Evolutionary conservation across 2,888 invertebrate species (phyloP).

Genomic region (Vannuccia rotundouncinata): DNA sequence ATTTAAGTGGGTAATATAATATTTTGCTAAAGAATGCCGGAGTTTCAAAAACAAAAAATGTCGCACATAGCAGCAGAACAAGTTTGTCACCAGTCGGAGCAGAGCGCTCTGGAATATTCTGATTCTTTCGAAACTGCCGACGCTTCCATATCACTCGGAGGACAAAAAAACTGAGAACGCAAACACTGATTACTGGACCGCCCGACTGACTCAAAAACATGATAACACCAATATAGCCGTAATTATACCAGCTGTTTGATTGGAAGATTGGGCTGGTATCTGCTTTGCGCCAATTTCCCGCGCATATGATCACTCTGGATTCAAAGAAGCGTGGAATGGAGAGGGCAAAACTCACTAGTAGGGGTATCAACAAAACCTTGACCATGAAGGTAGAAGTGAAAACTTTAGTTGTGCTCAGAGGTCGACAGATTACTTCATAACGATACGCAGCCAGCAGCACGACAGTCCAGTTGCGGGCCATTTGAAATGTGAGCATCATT

Average conservation of each 20-base stretch:
- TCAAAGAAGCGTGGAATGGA: slow-evolving; percentile 37
- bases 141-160: slow-evolving; percentile 33
- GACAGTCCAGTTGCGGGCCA: slow-evolving; percentile 39
- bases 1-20: neutral
- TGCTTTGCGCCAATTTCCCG: slow-evolving; percentile 3
- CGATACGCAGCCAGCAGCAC: slow-evolving; percentile 38
- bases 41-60: slow-evolving; percentile 38
- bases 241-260: neutral
- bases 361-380: neutral
- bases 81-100: slow-evolving; percentile 36
- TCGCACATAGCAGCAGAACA: slow-evolving; percentile 18
- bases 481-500: slow-evolving; percentile 29
- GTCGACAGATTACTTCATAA: slow-evolving; percentile 38
- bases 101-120: neutral
- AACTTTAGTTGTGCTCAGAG: slow-evolving; percentile 25
- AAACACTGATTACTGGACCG: slow-evolving; percentile 34
- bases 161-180: slow-evolving; percentile 34
- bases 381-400: neutral
- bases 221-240: slow-evolving; percentile 19
- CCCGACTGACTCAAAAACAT: slow-evolving; percentile 36
- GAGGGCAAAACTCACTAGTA: neutral
- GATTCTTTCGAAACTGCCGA: slow-evolving; percentile 28
- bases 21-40: slow-evolving; percentile 39
- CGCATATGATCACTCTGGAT: neutral
- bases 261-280: slow-evolving; percentile 1